Evolutionary conservation across 1,140 invertebrate species (phyloP), one percentile per base, ranked within the genome.

Genomic region (Drosophila sturtevanti): DNA sequence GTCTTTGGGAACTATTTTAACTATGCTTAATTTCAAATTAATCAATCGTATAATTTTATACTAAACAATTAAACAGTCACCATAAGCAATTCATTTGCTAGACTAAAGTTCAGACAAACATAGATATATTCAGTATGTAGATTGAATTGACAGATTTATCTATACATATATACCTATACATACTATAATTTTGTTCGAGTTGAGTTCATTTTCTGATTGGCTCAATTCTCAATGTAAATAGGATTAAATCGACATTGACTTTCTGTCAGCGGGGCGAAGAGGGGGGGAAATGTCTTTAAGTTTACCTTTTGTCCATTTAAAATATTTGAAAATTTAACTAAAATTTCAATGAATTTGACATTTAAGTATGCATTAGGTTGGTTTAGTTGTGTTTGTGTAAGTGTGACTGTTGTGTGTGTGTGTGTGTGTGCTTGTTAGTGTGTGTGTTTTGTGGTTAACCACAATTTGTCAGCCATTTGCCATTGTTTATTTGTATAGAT

Each of bases 401-500:
- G 37, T 38, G 37, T 14, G 38, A 31, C 27, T n/a, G n/a, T n/a
- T 37, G 35, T 37, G 6, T 37, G 6, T 37, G 5, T 44, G 1
- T 44, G 7, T 44, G 16, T 18, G 41, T 44, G 16, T 73, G 44
- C 6, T 4, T 31, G 27, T 31, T 31, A 14, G 27, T n/a, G 38
- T 41, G 69, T 63, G 55, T 70, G 51, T 60, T 69, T 41, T 44
- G 61, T 60, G 62, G 34, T 52, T 68, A 58, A 37, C 34, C 58
- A n/a, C 52, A 61, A 51, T 38, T 79, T 65, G 48, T 55, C 12
- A 52, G 18, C 11, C 27, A 56, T 69, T 62, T 24, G 21, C 16
- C 68, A 55, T 48, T 81, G 73, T 72, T 72, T 81, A 68, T 77
- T 71, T 76, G 63, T 62, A 63, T 64, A 48, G 41, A 68, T 72